A percentile compares a stretch with the other conserved stretches of the same genome.
Evolutionary conservation across 2,888 invertebrate species (phyloP).

Genomic region (Elgonia sp.): DNA sequence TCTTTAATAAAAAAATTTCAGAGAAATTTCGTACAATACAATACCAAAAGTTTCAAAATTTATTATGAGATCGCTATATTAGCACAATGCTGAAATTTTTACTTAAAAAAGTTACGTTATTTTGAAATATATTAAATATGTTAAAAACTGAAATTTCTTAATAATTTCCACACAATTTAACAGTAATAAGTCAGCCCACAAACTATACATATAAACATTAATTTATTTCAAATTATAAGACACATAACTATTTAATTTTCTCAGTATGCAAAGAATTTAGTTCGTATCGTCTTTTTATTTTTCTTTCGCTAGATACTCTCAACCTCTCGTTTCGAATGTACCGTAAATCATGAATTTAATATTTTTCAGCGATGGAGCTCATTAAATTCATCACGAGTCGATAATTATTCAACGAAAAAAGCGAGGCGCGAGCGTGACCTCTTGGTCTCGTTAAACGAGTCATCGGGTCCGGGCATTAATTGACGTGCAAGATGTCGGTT

Average conservation of each 20-base stretch:
- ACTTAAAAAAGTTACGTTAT: too few relatives aligned
- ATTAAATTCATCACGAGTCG: conserved; percentile 59
- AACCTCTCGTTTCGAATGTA: conserved; percentile 1
- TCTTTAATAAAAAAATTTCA: too few relatives aligned
- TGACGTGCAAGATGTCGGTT: conserved; percentile 35
- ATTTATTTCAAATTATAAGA: neutral
- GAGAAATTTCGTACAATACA: too few relatives aligned
- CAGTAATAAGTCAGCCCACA: neutral
- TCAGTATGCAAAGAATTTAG: conserved; percentile 14
- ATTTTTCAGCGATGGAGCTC: conserved; percentile 45
- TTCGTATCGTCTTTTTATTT: neutral
- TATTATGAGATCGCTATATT: too few relatives aligned
- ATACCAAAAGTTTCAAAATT: too few relatives aligned
- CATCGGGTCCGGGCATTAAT: conserved; percentile 65
- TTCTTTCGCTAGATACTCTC: neutral
- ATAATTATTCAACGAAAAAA: conserved; percentile 66
- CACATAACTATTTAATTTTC: conserved; percentile 13
- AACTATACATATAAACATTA: neutral
- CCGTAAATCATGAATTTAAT: conserved; percentile 64
- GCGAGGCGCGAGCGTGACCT: conserved; percentile 62
- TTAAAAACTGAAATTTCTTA: too few relatives aligned
- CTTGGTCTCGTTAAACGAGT: conserved; percentile 70
- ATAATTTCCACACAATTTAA: too few relatives aligned
- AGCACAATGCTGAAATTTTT: too few relatives aligned
- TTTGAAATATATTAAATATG: too few relatives aligned